A percentile compares a stretch with the other conserved stretches of the same genome.
Evolutionary conservation across 2,797 vertebrate genomes (phyloP).

Genomic region (Dermochelys coriacea): DNA sequence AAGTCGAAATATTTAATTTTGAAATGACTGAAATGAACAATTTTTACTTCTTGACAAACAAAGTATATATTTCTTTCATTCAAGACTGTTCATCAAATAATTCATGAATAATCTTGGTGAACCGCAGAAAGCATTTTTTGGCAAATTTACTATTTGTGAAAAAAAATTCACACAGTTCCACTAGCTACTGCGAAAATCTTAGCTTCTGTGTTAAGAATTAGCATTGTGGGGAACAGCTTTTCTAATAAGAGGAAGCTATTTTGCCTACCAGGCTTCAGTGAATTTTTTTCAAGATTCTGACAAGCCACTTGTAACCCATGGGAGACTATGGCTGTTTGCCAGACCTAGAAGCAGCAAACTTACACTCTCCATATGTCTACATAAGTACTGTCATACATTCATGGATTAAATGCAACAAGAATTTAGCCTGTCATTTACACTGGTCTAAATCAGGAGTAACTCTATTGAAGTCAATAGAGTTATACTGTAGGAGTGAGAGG

Average conservation of each 20-base stretch:
- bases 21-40: background rate
- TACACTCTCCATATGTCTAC: background rate
- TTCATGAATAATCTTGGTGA: background rate
- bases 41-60: background rate
- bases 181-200: background rate
- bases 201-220: background rate
- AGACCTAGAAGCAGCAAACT: background rate
- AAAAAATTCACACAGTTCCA: background rate
- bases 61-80: background rate
- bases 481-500: background rate
- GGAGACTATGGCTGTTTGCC: background rate
- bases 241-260: background rate
- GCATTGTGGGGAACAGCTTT: conserved; percentile 8
- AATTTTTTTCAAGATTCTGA: conserved; percentile 21
- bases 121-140: background rate
- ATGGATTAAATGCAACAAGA: background rate
- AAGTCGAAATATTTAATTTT: background rate
- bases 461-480: background rate
- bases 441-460: background rate
- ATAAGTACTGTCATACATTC: background rate
- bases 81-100: background rate
- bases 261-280: background rate
- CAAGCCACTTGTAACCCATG: background rate
- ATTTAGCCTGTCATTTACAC: background rate
- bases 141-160: background rate